Base-by-base conservation (phyloP, 2,113 vertebrate species). In the Chloebia gouldiae region DNA sequence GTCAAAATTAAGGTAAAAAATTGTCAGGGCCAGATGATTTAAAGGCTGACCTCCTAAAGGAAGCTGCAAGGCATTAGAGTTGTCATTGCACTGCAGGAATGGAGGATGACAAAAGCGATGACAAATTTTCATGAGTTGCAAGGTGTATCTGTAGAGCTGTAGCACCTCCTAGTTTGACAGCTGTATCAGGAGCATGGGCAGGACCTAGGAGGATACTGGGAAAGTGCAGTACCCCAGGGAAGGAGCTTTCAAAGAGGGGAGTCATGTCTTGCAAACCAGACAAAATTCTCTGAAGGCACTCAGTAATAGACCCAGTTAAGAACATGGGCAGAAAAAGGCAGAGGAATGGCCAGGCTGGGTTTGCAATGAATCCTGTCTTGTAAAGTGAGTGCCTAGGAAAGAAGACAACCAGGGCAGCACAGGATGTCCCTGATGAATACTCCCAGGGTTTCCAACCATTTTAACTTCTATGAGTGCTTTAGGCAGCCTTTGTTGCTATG, bases 1-100 rank as follows among this genome's bases (percentile, higher is more conserved):
- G 82, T 84, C 92, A 93, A 83, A 93, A 96, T 86, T 86, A 93
- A 78, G 80, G 77, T 86, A 84, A 92, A 66, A 92, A 81, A 66
- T 78, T 56, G 17, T 63, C 30, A 51, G 56, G 35, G 51, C 44
- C 60, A 49, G 64, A 20, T 54, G 56, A 84, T 84, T 90, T 88
- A 70, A 83, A 88, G 49, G 24, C 60, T 86, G 91, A 92, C 91
- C 86, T 94, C 88, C 59, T 88, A 78, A 92, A 88, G 44, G 60
- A 73, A 92, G 64, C 60, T 92, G 47, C 50, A 50, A 90, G 61
- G 76, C 72, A 44, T 78, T 47, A 63, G 21, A 90, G 47, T 35
- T 90, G 59, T 59, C 71, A 15, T 61, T 44, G 57, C 54, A 35
- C 59, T 63, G 42, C 47, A 88, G 56, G 33, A 66, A 66, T 6